phyloP scores from a whole-genome alignment of 2,888 invertebrate genomes.

The Cryptosula pallasiana region DNA sequence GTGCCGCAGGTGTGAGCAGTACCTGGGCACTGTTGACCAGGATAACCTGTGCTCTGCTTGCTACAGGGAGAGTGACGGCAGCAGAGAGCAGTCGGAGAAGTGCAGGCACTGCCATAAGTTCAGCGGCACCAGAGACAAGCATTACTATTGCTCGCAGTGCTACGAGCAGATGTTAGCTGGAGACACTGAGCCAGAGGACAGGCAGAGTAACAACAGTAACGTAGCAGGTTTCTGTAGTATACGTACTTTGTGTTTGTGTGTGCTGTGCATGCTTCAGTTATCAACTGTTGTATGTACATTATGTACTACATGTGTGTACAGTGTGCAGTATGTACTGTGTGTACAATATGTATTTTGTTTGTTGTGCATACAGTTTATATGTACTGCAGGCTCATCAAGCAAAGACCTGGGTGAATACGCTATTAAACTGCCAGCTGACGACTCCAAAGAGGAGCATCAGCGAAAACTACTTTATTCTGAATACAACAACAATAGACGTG shows the following conservation, averaged over 20 bases:
- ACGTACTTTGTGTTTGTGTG: background rate
- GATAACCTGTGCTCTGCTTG: conserved; percentile 13
- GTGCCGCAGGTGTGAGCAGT: background rate
- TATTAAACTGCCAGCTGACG: too few species aligned
- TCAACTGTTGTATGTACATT: background rate
- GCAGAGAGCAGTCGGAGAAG: background rate
- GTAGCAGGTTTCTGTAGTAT: background rate
- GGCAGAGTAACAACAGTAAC: background rate
- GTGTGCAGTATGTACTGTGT: too few species aligned
- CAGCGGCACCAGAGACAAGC: background rate
- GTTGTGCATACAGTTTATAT: too few species aligned
- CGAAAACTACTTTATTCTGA: too few species aligned
- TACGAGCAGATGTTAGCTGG: background rate
- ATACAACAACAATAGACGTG: too few species aligned
- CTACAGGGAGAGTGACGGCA: background rate
- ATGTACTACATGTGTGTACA: background rate
- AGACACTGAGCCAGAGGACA: background rate
- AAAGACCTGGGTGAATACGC: too few species aligned
- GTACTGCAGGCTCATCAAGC: too few species aligned
- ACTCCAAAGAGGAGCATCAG: too few species aligned
- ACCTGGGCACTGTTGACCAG: conserved; percentile 6
- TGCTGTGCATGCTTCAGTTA: background rate
- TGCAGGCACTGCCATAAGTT: conserved; percentile 1
- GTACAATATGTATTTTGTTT: too few species aligned
- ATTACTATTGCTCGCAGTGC: conserved; percentile 8